Percentiles rank a stretch among this genome's conserved stretches.
Conservation (phyloP, 1,140 invertebrate species). For the Drosophila subobscura region DNA sequence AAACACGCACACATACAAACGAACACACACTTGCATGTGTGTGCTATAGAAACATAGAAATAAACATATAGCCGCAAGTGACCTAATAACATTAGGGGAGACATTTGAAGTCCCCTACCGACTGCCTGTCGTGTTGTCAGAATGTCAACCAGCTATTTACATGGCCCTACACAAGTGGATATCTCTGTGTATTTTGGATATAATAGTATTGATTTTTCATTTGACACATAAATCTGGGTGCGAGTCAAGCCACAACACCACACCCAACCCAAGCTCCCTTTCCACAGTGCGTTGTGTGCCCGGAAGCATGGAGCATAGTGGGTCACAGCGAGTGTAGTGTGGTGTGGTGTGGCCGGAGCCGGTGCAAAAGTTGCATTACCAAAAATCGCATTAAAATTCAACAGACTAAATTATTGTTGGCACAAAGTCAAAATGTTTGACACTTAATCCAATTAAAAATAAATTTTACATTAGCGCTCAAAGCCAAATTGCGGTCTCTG, state of each 20-base stretch:
- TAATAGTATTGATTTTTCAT: slow-evolving; percentile 71
- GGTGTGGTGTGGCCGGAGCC: slow-evolving; percentile 9
- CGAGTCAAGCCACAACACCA: slow-evolving; percentile 6
- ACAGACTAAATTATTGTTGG: slow-evolving; percentile 65
- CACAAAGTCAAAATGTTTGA: slow-evolving; percentile 77
- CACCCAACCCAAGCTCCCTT: too few species aligned
- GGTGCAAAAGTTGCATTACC: slow-evolving; percentile 54
- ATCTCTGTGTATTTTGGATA: slow-evolving; percentile 53
- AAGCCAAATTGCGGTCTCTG: slow-evolving; percentile 34
- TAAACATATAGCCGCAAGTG: slow-evolving; percentile 38
- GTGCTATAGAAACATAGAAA: slow-evolving; percentile 17
- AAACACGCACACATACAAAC: neutral
- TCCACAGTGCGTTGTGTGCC: too few species aligned
- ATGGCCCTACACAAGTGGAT: slow-evolving; percentile 37
- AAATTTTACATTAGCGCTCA: slow-evolving; percentile 68
- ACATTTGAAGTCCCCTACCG: slow-evolving; percentile 20
- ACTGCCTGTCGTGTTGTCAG: slow-evolving; percentile 35
- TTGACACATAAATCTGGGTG: slow-evolving; percentile 45
- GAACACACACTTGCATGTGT: too few species aligned
- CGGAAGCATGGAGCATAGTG: neutral
- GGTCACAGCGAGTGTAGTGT: slow-evolving; percentile 4
- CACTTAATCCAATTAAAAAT: slow-evolving; percentile 79
- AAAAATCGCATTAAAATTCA: slow-evolving; percentile 78
- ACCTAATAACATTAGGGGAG: slow-evolving; percentile 50
- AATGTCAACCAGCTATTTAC: slow-evolving; percentile 75